Conservation (phyloP, 2,113 vertebrate species). For the Cyprinodon brontotheroides region DNA sequence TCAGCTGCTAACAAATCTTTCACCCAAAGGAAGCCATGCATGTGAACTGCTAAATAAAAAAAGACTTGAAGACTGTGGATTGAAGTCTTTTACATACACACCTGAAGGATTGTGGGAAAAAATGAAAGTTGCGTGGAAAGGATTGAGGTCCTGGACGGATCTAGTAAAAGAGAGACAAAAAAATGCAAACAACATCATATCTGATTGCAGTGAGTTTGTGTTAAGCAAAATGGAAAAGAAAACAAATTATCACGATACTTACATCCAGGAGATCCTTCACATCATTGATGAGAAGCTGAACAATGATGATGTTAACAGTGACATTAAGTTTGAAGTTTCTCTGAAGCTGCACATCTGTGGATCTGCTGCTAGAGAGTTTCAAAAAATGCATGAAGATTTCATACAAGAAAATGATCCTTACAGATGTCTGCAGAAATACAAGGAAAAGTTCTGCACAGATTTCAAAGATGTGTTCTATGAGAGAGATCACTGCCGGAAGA, state of each 20-base stretch:
- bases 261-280: constrained; percentile 58
- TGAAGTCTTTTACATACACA: background rate
- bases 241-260: constrained; percentile 55
- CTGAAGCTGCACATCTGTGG: constrained; percentile 73
- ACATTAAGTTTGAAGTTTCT: constrained; percentile 33
- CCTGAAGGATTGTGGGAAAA: rapidly evolving
- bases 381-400: constrained; percentile 60
- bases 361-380: constrained; percentile 40
- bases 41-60: background rate
- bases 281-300: constrained; percentile 41
- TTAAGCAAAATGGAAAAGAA: rapidly evolving
- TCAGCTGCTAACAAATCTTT: constrained; percentile 34
- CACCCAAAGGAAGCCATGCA: constrained; percentile 2
- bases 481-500: constrained; percentile 70
- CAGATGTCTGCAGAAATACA: constrained; percentile 37
- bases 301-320: rapidly evolving
- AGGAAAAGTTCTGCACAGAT: constrained; percentile 12
- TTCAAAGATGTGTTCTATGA: constrained; percentile 68
- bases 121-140: rapidly evolving
- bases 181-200: constrained; percentile 23
- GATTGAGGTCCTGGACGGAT: rapidly evolving
- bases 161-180: background rate
- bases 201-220: background rate
- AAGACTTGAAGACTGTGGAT: rapidly evolving
- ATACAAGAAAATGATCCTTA: constrained; percentile 54